phyloP scores from a whole-genome alignment of 2,888 invertebrate species.

The Agrilus cyanescens region DNA sequence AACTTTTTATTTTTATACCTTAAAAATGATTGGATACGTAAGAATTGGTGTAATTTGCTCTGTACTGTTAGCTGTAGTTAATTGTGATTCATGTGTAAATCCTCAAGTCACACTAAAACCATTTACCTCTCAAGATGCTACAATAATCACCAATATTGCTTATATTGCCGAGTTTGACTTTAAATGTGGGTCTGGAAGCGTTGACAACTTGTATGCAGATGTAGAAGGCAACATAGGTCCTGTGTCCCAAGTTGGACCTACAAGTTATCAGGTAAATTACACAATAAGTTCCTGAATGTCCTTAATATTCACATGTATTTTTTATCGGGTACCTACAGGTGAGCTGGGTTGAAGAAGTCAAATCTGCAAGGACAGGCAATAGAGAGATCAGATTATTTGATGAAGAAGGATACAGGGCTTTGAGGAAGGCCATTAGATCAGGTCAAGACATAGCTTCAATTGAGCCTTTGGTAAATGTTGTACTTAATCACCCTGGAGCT shows the following conservation, averaged over 20 bases:
- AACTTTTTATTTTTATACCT: no score
- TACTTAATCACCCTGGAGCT: conserved; percentile 63
- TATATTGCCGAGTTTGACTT: conserved; percentile 84
- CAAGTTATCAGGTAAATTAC: conserved; percentile 75
- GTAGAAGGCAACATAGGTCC: conserved; percentile 76
- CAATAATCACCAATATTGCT: conserved; percentile 79
- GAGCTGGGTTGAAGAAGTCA: conserved; percentile 86
- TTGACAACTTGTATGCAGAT: conserved; percentile 74
- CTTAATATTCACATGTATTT: conserved; percentile 7
- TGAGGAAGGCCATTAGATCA: conserved; percentile 69
- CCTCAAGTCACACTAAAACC: conserved; percentile 63
- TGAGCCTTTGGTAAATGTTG: conserved; percentile 58
- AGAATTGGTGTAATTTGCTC: conserved; percentile 9
- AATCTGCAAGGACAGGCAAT: conserved; percentile 69
- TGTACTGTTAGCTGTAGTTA: conserved; percentile 14
- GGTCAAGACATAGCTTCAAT: conserved; percentile 57
- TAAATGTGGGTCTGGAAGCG: conserved; percentile 57
- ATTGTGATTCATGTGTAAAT: conserved; percentile 40
- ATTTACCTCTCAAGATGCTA: conserved; percentile 88
- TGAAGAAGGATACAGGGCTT: conserved; percentile 81
- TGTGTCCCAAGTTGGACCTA: conserved; percentile 65
- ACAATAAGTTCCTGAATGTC: conserved; percentile 8
- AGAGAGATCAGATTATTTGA: conserved; percentile 74
- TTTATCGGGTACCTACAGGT: conserved; percentile 47
- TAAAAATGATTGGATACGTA: conserved; percentile 2